Evolutionary conservation across 2,113 vertebrate genomes (phyloP).

Genomic region (Brachypteracias leptosomus): DNA sequence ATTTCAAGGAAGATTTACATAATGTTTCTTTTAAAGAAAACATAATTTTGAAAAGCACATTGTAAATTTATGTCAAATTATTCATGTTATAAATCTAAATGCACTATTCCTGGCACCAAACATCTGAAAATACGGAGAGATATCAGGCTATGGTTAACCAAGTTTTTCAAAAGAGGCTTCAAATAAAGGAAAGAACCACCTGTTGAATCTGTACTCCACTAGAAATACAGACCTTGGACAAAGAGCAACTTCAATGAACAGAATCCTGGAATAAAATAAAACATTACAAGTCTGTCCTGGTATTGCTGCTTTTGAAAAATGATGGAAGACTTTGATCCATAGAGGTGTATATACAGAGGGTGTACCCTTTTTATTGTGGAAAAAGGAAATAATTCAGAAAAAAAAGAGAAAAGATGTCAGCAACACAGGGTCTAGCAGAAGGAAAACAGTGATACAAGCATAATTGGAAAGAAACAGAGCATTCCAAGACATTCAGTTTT

Average conservation of each 20-base stretch:
- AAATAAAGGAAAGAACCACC: background rate
- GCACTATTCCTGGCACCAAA: background rate
- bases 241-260: background rate
- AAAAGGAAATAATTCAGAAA: background rate
- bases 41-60: background rate
- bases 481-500: background rate
- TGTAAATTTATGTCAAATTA: background rate
- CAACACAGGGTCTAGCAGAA: background rate
- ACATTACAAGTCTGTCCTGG: rapidly evolving
- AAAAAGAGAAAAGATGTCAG: background rate
- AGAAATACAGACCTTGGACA: background rate
- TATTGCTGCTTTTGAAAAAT: background rate
- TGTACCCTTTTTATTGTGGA: background rate
- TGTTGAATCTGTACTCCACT: background rate
- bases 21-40: background rate
- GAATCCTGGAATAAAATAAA: background rate
- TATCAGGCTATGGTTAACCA: background rate
- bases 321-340: background rate
- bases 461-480: background rate
- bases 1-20: background rate
- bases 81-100: background rate
- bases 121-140: background rate
- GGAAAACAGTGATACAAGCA: background rate
- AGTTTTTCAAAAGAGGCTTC: background rate
- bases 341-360: background rate